Evolutionary conservation across 2,888 invertebrate species (phyloP).

Genomic region (Muschampia plurimacula): DNA sequence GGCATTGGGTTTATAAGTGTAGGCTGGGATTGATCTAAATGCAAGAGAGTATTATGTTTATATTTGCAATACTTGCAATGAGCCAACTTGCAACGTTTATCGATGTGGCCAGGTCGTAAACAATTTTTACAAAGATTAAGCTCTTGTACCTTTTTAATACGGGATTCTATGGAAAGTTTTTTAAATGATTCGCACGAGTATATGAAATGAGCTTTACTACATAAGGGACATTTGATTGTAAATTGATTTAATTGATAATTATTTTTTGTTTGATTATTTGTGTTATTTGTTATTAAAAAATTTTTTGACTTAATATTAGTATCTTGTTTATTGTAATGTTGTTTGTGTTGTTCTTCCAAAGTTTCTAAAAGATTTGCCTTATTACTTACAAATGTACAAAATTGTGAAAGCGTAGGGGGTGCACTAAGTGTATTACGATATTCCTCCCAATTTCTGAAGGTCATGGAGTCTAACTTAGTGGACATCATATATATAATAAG

Average conservation of each 20-base stretch:
- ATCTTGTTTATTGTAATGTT: slow-evolving; percentile 25
- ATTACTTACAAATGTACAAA: slow-evolving; percentile 28
- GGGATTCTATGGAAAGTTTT: too few relatives aligned
- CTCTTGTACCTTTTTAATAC: too few relatives aligned
- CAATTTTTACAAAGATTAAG: too few relatives aligned
- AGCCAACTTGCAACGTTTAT: too few relatives aligned
- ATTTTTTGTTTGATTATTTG: neutral
- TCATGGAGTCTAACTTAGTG: slow-evolving; percentile 28
- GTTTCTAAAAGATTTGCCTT: slow-evolving; percentile 9
- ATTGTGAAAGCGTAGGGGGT: slow-evolving; percentile 13
- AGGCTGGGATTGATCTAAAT: too few relatives aligned
- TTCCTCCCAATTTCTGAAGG: slow-evolving; percentile 4
- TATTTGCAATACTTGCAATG: too few relatives aligned
- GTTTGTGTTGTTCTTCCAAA: slow-evolving; percentile 15
- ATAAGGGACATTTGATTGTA: too few relatives aligned
- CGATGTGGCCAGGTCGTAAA: too few relatives aligned
- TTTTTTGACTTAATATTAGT: neutral
- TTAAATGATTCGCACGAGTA: too few relatives aligned
- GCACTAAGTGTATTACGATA: neutral
- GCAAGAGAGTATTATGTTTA: too few relatives aligned
- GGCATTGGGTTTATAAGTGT: too few relatives aligned
- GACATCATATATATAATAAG: slow-evolving; percentile 40
- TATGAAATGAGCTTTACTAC: too few relatives aligned
- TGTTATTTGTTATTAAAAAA: neutral
- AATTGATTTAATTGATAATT: neutral